Evolutionary conservation across 2,113 vertebrate species (phyloP), one percentile per base, ranked within the genome.

Genomic region (Otocyon megalotis): DNA sequence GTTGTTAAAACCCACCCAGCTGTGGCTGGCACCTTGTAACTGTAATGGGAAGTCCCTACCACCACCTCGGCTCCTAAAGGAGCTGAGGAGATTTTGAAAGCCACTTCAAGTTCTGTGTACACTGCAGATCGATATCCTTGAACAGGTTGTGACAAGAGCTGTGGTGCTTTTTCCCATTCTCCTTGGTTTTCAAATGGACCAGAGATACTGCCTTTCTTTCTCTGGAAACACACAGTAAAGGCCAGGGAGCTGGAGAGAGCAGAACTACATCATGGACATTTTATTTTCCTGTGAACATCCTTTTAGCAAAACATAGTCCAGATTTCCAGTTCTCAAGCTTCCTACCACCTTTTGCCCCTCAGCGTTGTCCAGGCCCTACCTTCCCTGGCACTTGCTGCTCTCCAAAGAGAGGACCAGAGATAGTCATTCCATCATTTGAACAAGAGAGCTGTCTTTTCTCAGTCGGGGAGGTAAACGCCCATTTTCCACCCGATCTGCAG

Each of bases 171-270:
- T 93, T 87, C 62, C 26, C 37, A 43, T 56, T 84, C 60, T 82
- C 65, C 54, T 94, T 14, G 22, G 30, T 90, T 96, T 96, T 96
- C 81, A 96, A 79, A 58, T 48, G 28, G 96, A 90, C 12, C 48
- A 86, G 22, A 94, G 48, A 77, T 65, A 62, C 2, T 88, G 30
- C 79, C 67, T 93, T 83, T n/a, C 65, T 94, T 54, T 54, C 15
- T 84, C 63, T 67, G 84, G 56, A 71, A 82, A 83, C 1, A 32
- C 35, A 60, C 0, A 30, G 54, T 48, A 54, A 88, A 71, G n/a
- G 3, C 58, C 67, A 74, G 67, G 32, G 30, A 81, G n/a, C 58
- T 37, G 8, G 26, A 86, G 20, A 82, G n/a, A 65, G 30, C 53
- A 58, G 54, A 91, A 80, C 69, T 72, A 32, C 16, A 76, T 80